Evolutionary conservation across 2,888 invertebrate genomes (phyloP).

Genomic region (Eilema caniola): DNA sequence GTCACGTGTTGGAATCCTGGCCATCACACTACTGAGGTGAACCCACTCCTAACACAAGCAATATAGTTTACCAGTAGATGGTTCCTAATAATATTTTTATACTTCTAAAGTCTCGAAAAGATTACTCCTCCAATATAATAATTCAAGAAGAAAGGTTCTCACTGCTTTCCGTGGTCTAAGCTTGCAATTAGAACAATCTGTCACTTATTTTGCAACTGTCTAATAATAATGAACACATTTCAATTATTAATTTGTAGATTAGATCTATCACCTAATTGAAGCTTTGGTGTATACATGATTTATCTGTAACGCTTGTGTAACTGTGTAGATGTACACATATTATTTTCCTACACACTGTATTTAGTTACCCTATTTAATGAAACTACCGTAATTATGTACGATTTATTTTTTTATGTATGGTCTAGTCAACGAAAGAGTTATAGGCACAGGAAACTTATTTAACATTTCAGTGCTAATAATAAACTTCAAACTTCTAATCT

Average conservation of each 20-base stretch:
- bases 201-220: not conserved
- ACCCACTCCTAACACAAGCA: too few relatives aligned
- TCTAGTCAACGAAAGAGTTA: constrained; percentile 2
- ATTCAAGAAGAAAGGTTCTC: too few relatives aligned
- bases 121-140: too few relatives aligned
- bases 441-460: not conserved
- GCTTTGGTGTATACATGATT: not conserved
- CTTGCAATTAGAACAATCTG: not conserved
- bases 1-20: too few relatives aligned
- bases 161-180: too few relatives aligned
- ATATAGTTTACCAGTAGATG: too few relatives aligned
- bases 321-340: not conserved
- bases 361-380: constrained; percentile 46
- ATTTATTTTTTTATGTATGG: constrained; percentile 24
- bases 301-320: constrained; percentile 5
- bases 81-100: too few relatives aligned
- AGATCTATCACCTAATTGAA: not conserved
- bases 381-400: constrained; percentile 8
- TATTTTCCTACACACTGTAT: constrained; percentile 19
- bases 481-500: not conserved
- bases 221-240: not conserved
- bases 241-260: not conserved
- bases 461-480: not conserved
- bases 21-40: too few relatives aligned
- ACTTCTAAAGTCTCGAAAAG: too few relatives aligned